These are phyloP conservation scores for Neodon shergylaensis DNA, from an alignment of 2,113 vertebrate genomes.

Conservation along the genomic window DNA sequence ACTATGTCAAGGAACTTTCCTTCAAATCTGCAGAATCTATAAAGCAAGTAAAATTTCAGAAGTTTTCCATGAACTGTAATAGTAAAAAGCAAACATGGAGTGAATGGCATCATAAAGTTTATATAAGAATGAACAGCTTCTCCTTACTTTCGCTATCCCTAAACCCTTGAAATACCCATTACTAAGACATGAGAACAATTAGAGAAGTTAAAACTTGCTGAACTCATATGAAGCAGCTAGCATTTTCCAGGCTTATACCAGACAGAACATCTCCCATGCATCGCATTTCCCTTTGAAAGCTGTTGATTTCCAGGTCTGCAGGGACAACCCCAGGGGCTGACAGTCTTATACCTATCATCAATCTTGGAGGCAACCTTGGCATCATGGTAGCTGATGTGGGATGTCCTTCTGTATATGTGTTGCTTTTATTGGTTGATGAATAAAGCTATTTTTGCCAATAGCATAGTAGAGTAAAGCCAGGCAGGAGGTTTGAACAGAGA, in stretches of 20 bases:
- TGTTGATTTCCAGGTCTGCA: conserved; percentile 10
- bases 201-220: neutral
- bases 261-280: neutral
- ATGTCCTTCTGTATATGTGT: too few species aligned
- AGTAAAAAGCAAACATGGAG: neutral
- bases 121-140: neutral
- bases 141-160: neutral
- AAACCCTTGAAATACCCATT: neutral
- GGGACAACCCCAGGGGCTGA: neutral
- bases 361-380: neutral
- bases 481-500: too few species aligned
- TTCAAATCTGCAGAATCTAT: neutral
- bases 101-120: neutral
- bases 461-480: too few species aligned
- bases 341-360: neutral
- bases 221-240: neutral
- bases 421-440: too few species aligned
- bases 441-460: too few species aligned
- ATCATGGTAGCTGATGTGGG: neutral
- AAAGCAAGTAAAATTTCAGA: neutral
- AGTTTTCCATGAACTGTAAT: neutral
- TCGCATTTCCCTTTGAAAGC: conserved; percentile 26
- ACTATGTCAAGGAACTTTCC: neutral
- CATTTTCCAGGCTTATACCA: conserved; percentile 19
- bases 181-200: neutral